phyloP scores from a whole-genome alignment of 2,888 invertebrate genomes.

The Corbicula japonica region DNA sequence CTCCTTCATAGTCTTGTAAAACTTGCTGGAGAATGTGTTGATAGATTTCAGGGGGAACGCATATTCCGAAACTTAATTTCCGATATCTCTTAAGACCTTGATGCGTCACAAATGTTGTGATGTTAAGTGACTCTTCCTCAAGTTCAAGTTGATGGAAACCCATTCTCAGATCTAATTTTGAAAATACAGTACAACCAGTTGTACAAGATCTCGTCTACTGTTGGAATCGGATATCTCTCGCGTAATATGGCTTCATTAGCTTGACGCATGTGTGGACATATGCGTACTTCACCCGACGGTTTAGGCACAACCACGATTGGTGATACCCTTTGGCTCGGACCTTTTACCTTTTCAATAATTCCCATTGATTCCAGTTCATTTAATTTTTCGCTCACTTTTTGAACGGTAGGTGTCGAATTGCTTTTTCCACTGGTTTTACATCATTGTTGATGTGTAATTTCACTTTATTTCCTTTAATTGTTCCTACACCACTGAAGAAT shows the following conservation, averaged over 20 bases:
- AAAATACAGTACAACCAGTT: conserved; percentile 60
- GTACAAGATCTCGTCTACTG: conserved; percentile 63
- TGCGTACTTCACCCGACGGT: conserved; percentile 46
- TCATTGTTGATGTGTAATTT: conserved; percentile 29
- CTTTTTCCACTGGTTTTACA: conserved; percentile 50
- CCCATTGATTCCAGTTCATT: conserved; percentile 56
- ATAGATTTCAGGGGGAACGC: conserved; percentile 16
- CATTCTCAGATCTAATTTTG: conserved; percentile 56
- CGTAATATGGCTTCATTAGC: conserved; percentile 61
- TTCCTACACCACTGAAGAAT: conserved; percentile 42
- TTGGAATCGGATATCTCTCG: conserved; percentile 58
- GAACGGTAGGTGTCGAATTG: conserved; percentile 31
- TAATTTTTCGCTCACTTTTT: conserved; percentile 59
- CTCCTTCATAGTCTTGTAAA: conserved; percentile 27
- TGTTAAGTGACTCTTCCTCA: conserved; percentile 50
- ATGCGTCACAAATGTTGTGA: conserved; percentile 64
- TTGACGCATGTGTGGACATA: conserved; percentile 70
- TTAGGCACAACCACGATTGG: conserved; percentile 68
- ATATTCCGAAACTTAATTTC: conserved; percentile 18
- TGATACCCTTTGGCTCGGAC: conserved; percentile 69
- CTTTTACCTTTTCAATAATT: conserved; percentile 36
- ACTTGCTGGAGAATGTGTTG: conserved; percentile 8
- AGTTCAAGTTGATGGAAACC: conserved; percentile 69
- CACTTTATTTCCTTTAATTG: conserved; percentile 43
- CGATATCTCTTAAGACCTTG: conserved; percentile 44